Evolutionary conservation across 2,888 invertebrate genomes (phyloP).

Genomic region (Deroplatys truncata): DNA sequence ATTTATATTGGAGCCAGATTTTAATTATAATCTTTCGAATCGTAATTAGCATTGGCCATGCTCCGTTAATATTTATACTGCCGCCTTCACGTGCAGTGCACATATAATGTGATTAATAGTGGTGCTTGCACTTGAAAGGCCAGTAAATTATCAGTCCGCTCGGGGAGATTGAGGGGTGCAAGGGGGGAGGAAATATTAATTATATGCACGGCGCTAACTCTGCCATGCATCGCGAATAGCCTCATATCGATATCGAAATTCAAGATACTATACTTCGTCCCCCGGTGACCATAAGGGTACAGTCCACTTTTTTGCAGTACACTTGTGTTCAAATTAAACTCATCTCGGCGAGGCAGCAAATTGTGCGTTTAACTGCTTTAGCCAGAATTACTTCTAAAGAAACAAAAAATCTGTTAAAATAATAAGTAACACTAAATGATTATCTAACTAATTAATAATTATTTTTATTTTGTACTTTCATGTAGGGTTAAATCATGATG

Average conservation of each 20-base stretch:
- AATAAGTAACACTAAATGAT: too few species aligned
- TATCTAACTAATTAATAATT: too few species aligned
- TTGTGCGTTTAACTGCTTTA: too few species aligned
- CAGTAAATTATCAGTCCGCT: conserved; percentile 2
- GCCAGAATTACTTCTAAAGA: too few species aligned
- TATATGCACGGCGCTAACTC: neutral
- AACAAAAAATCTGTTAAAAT: too few species aligned
- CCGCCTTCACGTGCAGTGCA: neutral
- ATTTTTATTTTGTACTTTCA: too few species aligned
- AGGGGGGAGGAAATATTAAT: neutral
- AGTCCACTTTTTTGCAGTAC: too few species aligned
- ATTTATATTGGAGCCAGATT: conserved; percentile 12
- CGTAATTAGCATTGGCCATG: conserved; percentile 11
- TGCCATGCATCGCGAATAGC: neutral
- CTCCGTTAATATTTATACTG: neutral
- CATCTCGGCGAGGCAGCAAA: too few species aligned
- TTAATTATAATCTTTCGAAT: conserved; percentile 13
- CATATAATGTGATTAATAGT: conserved; percentile 6
- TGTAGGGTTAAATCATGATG: too few species aligned
- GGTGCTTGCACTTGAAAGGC: conserved; percentile 1
- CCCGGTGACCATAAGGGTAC: too few species aligned
- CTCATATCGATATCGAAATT: neutral
- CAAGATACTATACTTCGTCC: neutral
- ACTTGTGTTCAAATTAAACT: too few species aligned
- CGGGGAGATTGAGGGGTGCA: neutral